A percentile compares a stretch with the other conserved stretches of the same genome.
Conservation (phyloP, 2,113 vertebrate species). For the Oncorhynchus tshawytscha region DNA sequence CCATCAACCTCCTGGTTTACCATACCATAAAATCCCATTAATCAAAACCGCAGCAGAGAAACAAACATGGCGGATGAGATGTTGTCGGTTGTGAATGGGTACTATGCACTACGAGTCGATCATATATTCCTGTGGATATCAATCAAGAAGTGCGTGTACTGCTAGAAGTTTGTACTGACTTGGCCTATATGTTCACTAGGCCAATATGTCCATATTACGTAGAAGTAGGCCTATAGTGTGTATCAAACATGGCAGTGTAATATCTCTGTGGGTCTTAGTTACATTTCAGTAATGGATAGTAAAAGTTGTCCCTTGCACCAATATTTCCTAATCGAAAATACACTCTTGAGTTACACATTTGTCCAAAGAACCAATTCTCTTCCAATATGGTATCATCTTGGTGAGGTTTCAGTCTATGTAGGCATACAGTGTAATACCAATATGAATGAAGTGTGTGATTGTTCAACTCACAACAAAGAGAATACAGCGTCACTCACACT, state of each 20-base stretch:
- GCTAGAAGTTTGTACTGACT: too few species aligned
- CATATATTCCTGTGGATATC: too few species aligned
- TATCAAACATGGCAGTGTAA: too few species aligned
- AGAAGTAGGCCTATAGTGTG: too few species aligned
- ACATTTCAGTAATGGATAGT: too few species aligned
- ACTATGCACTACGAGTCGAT: not conserved
- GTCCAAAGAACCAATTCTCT: not conserved
- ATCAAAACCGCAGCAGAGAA: slow-evolving; percentile 31
- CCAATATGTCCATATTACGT: too few species aligned
- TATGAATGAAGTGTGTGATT: not conserved
- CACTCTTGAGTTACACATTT: too few species aligned
- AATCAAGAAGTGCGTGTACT: too few species aligned
- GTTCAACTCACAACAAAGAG: slow-evolving; percentile 36
- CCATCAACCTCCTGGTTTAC: slow-evolving; percentile 44
- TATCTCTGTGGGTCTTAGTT: too few species aligned
- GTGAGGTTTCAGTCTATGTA: not conserved
- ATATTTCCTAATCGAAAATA: too few species aligned
- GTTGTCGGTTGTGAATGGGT: slow-evolving; percentile 11
- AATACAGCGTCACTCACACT: slow-evolving; percentile 58
- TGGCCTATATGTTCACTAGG: too few species aligned
- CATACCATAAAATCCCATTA: slow-evolving; percentile 39
- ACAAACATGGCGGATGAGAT: slow-evolving; percentile 30
- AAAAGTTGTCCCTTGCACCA: too few species aligned
- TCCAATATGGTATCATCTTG: not conserved
- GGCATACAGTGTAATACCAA: not conserved